phyloP scores from a whole-genome alignment of 2,797 vertebrate species.

The Hybognathus amarus region DNA sequence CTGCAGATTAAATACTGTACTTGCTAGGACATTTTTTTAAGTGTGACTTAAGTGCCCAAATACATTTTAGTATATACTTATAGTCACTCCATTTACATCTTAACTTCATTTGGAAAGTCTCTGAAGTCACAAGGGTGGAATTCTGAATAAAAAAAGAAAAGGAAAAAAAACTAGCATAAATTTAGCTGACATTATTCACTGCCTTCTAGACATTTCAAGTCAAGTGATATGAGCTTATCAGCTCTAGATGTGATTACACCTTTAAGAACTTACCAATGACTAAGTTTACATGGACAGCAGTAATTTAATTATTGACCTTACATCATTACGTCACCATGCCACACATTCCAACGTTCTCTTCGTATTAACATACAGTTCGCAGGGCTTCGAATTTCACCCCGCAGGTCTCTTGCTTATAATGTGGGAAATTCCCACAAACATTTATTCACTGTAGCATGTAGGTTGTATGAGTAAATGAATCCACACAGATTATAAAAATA shows the following conservation, averaged over 20 bases:
- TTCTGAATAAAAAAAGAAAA: not conserved
- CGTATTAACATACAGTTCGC: no score
- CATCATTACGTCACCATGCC: no score
- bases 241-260: not conserved
- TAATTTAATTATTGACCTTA: no score
- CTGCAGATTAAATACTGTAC: no score
- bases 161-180: not conserved
- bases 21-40: not conserved
- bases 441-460: no score
- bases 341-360: no score
- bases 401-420: no score
- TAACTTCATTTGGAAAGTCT: conserved; percentile 18
- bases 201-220: conserved; percentile 7
- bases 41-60: not conserved
- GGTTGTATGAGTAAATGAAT: no score
- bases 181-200: not conserved
- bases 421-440: no score
- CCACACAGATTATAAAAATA: no score
- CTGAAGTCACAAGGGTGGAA: not conserved
- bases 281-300: no score
- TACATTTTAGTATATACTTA: not conserved
- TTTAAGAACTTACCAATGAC: not conserved
- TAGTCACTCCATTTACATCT: conserved; percentile 6
- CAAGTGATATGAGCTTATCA: not conserved
- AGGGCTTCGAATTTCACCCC: no score